These are phyloP conservation scores for Nymphalis io DNA, from an alignment of 1,140 invertebrate species.

Conservation along the genomic window DNA sequence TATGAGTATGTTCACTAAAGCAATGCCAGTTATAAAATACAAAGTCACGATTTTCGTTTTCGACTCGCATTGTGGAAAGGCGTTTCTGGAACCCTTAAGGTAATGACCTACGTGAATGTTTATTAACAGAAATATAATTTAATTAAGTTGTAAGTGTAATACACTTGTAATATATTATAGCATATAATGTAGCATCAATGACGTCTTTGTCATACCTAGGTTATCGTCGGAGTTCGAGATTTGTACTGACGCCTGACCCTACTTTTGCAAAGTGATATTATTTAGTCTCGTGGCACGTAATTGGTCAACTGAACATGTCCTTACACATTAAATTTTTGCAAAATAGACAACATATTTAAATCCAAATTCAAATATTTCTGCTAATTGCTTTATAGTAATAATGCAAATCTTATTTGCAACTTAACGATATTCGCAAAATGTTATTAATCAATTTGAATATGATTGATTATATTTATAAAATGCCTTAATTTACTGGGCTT, in stretches of 20 bases:
- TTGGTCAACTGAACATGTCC: conserved; percentile 19
- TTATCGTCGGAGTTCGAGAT: conserved; percentile 43
- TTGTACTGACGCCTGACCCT: conserved; percentile 41
- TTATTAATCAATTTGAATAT: conserved; percentile 13
- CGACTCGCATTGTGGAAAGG: background rate
- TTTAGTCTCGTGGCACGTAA: conserved; percentile 28
- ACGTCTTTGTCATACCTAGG: conserved; percentile 44
- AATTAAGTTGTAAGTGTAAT: background rate
- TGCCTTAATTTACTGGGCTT: conserved; percentile 1
- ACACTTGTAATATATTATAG: background rate
- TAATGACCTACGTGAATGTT: background rate
- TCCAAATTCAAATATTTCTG: conserved; percentile 5
- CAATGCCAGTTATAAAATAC: background rate
- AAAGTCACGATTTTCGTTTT: conserved; percentile 16
- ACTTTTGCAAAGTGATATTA: conserved; percentile 24
- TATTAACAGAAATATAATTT: background rate
- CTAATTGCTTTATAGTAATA: background rate
- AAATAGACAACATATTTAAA: conserved; percentile 19
- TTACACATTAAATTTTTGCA: conserved; percentile 19
- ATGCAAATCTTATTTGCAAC: background rate
- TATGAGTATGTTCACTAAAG: conserved; percentile 14
- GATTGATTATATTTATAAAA: conserved; percentile 9
- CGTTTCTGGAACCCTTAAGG: background rate
- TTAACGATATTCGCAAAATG: background rate
- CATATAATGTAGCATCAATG: conserved; percentile 26